Evolutionary conservation across 2,888 invertebrate genomes (phyloP).

Genomic region (Endotricha flammealis): DNA sequence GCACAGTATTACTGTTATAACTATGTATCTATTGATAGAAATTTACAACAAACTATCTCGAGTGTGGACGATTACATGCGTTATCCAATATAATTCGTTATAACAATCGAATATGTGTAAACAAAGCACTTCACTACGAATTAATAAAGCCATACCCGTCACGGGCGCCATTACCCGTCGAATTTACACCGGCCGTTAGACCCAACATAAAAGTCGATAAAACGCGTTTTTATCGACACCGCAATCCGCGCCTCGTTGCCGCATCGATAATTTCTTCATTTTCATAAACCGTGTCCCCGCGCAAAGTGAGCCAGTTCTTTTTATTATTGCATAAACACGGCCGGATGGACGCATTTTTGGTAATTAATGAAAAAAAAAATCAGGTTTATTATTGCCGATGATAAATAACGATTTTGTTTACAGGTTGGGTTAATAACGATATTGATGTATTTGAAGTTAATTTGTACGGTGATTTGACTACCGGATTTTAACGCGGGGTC

Average conservation of each 20-base stretch:
- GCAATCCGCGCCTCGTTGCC: conserved; percentile 52
- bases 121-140: conserved; percentile 45
- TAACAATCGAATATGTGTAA: conserved; percentile 37
- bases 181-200: conserved; percentile 59
- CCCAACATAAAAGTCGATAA: conserved; percentile 56
- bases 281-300: conserved; percentile 36
- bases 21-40: conserved; percentile 6
- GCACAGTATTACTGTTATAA: too few relatives aligned
- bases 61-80: conserved; percentile 34
- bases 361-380: conserved; percentile 37
- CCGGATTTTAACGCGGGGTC: conserved; percentile 28
- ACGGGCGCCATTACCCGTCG: conserved; percentile 43
- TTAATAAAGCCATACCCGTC: conserved; percentile 56
- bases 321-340: conserved; percentile 32
- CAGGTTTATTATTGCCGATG: conserved; percentile 29
- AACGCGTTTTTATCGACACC: conserved; percentile 60
- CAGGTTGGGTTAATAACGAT: conserved; percentile 21
- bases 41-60: conserved; percentile 40
- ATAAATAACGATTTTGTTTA: conserved; percentile 23
- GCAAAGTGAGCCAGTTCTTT: conserved; percentile 39
- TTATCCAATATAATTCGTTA: conserved; percentile 36
- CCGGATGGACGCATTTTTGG: conserved; percentile 23
- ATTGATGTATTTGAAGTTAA: conserved; percentile 21
- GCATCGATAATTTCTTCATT: conserved; percentile 62
- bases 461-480: conserved; percentile 24